Conservation (phyloP, 1,140 invertebrate genomes). For the Ladona fulva region DNA sequence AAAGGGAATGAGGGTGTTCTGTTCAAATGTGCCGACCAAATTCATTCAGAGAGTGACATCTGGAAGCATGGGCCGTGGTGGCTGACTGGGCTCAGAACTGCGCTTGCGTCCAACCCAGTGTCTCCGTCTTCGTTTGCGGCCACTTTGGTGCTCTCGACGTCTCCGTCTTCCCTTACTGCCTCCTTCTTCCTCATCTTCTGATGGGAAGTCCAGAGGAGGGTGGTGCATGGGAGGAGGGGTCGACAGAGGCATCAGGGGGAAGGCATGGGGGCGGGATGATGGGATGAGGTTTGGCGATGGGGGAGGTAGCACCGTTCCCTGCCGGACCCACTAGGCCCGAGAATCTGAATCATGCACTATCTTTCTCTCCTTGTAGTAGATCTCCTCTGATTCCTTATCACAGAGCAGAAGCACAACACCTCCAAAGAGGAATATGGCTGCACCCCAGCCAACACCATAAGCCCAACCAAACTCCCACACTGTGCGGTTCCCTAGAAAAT, state of each 20-base stretch:
- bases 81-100: not conserved
- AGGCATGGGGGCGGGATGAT: not conserved
- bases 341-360: slow-evolving; percentile 63
- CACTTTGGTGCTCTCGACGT: not conserved
- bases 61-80: not conserved
- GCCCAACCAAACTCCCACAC: slow-evolving; percentile 96
- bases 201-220: not conserved
- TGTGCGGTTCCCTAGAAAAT: slow-evolving; percentile 72
- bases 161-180: not conserved
- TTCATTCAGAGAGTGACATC: slow-evolving; percentile 6
- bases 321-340: slow-evolving; percentile 25
- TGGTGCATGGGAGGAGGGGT: not conserved
- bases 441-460: slow-evolving; percentile 94
- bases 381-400: slow-evolving; percentile 96
- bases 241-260: not conserved
- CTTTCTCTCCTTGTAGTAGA: slow-evolving; percentile 95
- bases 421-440: slow-evolving; percentile 91
- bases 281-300: slow-evolving; percentile 9
- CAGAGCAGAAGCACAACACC: slow-evolving; percentile 86
- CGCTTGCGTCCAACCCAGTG: not conserved
- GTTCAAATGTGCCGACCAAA: no score
- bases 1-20: no score
- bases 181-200: not conserved
- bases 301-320: slow-evolving; percentile 24
- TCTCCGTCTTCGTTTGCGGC: not conserved